Evolutionary conservation across 37 sponge, comb jelly and placozoan species (phyloP).

Genomic region (Spongia lamella): DNA sequence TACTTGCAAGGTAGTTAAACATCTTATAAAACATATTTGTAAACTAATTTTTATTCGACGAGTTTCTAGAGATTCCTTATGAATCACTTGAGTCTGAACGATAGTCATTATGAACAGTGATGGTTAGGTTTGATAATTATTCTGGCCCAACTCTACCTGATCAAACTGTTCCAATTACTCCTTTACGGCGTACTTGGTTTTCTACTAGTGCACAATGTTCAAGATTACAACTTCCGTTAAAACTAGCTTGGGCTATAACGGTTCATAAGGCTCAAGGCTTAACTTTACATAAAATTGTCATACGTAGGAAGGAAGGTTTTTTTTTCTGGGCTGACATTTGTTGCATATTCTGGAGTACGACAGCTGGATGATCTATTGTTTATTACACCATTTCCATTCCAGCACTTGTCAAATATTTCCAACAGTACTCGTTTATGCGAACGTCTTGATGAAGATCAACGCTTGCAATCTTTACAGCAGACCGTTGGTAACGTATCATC

Average conservation of each 20-base stretch:
- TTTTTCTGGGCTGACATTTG: constrained; percentile 36
- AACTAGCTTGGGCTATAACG: constrained; percentile 27
- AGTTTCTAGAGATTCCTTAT: too few relatives aligned
- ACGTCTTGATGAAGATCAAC: constrained; percentile 1
- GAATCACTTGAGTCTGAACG: too few relatives aligned
- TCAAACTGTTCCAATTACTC: constrained; percentile 24
- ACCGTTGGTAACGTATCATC: too few relatives aligned
- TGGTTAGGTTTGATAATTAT: constrained; percentile 28
- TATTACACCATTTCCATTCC: constrained; percentile 13
- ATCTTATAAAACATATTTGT: too few relatives aligned
- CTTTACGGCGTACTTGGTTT: constrained; percentile 6
- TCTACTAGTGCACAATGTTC: background rate
- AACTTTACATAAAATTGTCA: constrained; percentile 25
- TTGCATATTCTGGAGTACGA: constrained; percentile 36
- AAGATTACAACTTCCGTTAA: constrained; percentile 11
- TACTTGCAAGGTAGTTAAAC: too few relatives aligned
- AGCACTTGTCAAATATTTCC: constrained; percentile 10
- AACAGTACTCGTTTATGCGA: constrained; percentile 15
- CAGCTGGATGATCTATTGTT: constrained; percentile 6
- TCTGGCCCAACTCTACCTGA: constrained; percentile 31
- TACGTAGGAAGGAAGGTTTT: constrained; percentile 42
- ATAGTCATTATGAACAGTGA: too few relatives aligned
- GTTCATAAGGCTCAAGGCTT: constrained; percentile 52
- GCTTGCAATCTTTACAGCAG: too few relatives aligned
- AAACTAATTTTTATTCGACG: too few relatives aligned